Percentiles rank a stretch among this genome's conserved stretches.
Evolutionary conservation across 2,888 invertebrate genomes (phyloP).

Genomic region (Tinea semifulvella): DNA sequence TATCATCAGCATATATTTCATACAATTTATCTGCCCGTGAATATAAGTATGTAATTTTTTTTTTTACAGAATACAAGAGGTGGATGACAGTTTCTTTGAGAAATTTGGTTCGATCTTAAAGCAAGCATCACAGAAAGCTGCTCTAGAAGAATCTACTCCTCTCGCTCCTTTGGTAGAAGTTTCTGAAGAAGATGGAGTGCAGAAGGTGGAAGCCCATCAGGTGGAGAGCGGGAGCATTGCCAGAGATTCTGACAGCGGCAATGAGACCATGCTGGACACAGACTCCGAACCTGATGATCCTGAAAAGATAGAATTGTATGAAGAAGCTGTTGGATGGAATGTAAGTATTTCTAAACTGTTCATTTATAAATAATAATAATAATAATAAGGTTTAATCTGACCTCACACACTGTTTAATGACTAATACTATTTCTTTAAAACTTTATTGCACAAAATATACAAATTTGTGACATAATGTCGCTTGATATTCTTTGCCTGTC

Average conservation of each 20-base stretch:
- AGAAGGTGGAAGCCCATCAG: constrained; percentile 38
- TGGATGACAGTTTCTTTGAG: constrained; percentile 86
- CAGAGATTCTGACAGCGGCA: constrained; percentile 59
- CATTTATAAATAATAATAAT: too few species aligned
- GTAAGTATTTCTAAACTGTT: constrained; percentile 77
- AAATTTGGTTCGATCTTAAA: constrained; percentile 79
- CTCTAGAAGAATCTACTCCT: constrained; percentile 63
- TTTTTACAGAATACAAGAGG: constrained; percentile 74
- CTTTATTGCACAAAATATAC: too few species aligned
- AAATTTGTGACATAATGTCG: too few species aligned
- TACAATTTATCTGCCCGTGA: not conserved
- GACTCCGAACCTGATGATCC: constrained; percentile 74
- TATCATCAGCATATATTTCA: not conserved
- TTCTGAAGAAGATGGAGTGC: constrained; percentile 49
- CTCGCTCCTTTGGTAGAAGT: constrained; percentile 58
- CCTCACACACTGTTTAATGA: too few species aligned
- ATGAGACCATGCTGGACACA: constrained; percentile 67
- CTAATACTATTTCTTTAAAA: too few species aligned
- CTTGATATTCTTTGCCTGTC: too few species aligned
- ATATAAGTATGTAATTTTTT: not conserved
- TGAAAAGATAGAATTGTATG: constrained; percentile 69
- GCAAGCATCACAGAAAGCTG: constrained; percentile 69
- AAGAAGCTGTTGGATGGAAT: constrained; percentile 75
- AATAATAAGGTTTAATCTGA: too few species aligned
- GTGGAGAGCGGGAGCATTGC: constrained; percentile 42